phyloP scores from a whole-genome alignment of 2,888 invertebrate species.

The Nephrocerus scutellatus region DNA sequence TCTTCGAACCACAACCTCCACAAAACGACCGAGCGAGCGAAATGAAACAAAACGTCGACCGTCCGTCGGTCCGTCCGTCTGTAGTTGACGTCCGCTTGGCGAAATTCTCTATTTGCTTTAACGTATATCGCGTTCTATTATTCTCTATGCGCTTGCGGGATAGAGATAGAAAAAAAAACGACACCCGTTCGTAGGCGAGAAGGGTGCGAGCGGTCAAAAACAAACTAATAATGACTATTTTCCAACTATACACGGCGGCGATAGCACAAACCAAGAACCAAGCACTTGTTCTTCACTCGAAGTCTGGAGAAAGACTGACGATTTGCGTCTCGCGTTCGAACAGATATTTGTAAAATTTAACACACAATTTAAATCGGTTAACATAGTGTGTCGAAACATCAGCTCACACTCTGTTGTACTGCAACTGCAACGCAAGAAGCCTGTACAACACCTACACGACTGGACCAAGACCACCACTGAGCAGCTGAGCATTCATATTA shows the following conservation, averaged over 20 bases:
- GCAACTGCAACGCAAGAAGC: too few species aligned
- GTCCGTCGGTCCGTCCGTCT: constrained; percentile 4
- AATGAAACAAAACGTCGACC: not conserved
- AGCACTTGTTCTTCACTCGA: constrained; percentile 42
- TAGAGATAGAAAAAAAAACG: not conserved
- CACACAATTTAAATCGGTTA: not conserved
- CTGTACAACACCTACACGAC: too few species aligned
- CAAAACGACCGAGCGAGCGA: constrained; percentile 1
- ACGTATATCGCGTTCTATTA: constrained; percentile 12
- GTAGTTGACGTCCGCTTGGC: constrained; percentile 1
- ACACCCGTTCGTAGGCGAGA: too few species aligned
- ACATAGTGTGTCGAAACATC: too few species aligned
- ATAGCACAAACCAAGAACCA: constrained; percentile 33
- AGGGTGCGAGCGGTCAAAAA: too few species aligned
- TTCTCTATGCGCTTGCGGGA: not conserved
- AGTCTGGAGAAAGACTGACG: constrained; percentile 47
- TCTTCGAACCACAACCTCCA: too few species aligned
- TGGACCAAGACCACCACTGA: too few species aligned
- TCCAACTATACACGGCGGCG: too few species aligned
- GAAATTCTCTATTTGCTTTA: constrained; percentile 13
- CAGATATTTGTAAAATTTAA: constrained; percentile 5
- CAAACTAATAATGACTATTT: constrained; percentile 32
- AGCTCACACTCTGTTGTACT: too few species aligned
- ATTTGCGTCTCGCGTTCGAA: constrained; percentile 25
- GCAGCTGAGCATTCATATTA: too few species aligned